phyloP scores from a whole-genome alignment of 2,797 vertebrate genomes.

The Salarias fasciatus region DNA sequence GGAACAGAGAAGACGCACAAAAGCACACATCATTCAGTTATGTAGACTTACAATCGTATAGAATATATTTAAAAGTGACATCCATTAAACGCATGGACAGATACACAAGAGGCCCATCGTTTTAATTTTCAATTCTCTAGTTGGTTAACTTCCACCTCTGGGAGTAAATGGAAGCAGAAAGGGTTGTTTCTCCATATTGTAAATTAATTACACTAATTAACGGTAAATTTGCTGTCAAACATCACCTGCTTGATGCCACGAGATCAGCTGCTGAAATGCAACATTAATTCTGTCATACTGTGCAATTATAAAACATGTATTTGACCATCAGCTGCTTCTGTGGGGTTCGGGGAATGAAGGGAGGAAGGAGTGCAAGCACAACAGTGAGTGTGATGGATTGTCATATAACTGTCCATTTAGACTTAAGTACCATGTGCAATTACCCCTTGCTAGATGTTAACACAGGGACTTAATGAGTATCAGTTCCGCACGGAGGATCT shows the following conservation, averaged over 20 bases:
- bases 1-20: neutral
- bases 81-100: too few relatives aligned
- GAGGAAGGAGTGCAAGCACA: slow-evolving; percentile 6
- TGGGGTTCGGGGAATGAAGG: slow-evolving; percentile 6
- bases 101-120: too few relatives aligned
- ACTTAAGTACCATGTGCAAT: slow-evolving; percentile 65
- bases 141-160: too few relatives aligned
- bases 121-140: too few relatives aligned
- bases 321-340: slow-evolving; percentile 17
- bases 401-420: slow-evolving; percentile 66
- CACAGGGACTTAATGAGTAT: slow-evolving; percentile 67
- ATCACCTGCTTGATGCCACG: slow-evolving; percentile 1
- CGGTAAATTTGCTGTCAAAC: neutral
- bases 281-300: slow-evolving; percentile 13
- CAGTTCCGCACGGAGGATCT: slow-evolving; percentile 64
- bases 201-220: neutral
- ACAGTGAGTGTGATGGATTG: slow-evolving; percentile 47
- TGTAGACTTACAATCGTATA: too few relatives aligned
- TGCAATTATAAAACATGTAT: slow-evolving; percentile 13
- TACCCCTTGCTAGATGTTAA: slow-evolving; percentile 68
- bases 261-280: slow-evolving; percentile 23
- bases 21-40: too few relatives aligned
- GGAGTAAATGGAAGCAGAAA: too few relatives aligned
- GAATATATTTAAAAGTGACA: too few relatives aligned
- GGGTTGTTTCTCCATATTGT: too few relatives aligned